These are phyloP conservation scores for Sycophila sp. DNA, from an alignment of 1,140 invertebrate species.

Conservation along the genomic window DNA sequence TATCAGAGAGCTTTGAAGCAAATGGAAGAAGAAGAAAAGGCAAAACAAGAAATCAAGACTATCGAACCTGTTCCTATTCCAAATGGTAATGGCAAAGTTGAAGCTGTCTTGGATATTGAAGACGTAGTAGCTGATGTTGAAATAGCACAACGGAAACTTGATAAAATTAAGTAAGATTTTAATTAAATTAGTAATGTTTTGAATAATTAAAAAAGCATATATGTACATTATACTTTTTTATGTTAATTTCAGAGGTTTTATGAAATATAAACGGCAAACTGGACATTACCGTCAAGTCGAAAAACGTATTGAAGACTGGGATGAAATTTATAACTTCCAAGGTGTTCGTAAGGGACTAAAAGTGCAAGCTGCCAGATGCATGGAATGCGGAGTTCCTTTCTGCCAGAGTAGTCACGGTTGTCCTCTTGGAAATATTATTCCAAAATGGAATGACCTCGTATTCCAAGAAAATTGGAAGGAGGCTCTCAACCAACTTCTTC, in stretches of 20 bases:
- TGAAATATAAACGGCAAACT: constrained; percentile 93
- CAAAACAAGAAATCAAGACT: constrained; percentile 69
- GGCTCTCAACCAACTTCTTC: constrained; percentile 93
- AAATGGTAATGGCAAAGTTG: constrained; percentile 56
- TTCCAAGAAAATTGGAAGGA: constrained; percentile 96
- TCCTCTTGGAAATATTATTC: constrained; percentile 98
- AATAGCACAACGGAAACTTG: constrained; percentile 83
- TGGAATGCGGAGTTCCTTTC: constrained; percentile 99
- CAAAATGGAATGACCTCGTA: constrained; percentile 98
- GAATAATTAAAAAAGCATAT: too few relatives aligned
- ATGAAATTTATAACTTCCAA: constrained; percentile 93
- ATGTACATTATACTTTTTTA: too few relatives aligned
- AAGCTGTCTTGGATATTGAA: constrained; percentile 84
- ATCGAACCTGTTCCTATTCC: constrained; percentile 47
- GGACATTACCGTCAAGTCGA: constrained; percentile 84
- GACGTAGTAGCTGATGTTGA: constrained; percentile 81
- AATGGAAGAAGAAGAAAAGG: constrained; percentile 70
- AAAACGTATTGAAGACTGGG: constrained; percentile 92
- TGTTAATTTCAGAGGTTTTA: constrained; percentile 88
- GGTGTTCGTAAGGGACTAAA: constrained; percentile 88
- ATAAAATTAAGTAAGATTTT: constrained; percentile 81
- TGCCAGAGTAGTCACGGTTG: constrained; percentile 98
- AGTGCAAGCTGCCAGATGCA: constrained; percentile 95
- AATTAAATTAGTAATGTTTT: too few relatives aligned
- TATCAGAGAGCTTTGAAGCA: constrained; percentile 91